phyloP scores from a whole-genome alignment of 2,888 invertebrate species.

The Choristoneura rosaceana region DNA sequence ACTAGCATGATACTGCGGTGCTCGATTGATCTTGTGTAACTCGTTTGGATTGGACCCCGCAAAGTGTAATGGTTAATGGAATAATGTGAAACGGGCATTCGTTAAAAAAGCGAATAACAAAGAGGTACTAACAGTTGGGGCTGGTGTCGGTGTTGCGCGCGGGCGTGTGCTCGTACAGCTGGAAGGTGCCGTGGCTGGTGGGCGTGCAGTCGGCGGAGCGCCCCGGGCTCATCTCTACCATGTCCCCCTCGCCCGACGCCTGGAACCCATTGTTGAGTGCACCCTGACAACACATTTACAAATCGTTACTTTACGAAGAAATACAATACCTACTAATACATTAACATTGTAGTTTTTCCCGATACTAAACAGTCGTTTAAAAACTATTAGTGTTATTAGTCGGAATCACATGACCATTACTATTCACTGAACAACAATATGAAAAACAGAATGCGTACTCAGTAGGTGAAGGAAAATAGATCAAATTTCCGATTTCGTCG shows the following conservation, averaged over 20 bases:
- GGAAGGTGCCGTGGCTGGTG: constrained; percentile 78
- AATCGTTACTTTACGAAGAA: background rate
- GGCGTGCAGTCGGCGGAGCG: constrained; percentile 68
- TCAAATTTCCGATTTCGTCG: background rate
- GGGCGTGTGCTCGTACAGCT: constrained; percentile 72
- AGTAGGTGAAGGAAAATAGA: background rate
- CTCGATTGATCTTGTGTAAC: no score
- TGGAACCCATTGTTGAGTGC: constrained; percentile 59
- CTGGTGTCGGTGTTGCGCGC: constrained; percentile 60
- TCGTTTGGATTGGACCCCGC: no score
- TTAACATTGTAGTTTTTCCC: background rate
- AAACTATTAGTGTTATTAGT: background rate
- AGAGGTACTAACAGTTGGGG: constrained; percentile 65
- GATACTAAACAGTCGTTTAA: background rate
- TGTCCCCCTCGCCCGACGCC: constrained; percentile 66
- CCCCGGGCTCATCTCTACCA: constrained; percentile 69
- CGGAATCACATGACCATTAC: background rate
- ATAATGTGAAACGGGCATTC: no score
- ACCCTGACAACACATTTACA: constrained; percentile 53
- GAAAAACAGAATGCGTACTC: background rate
- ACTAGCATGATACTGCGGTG: no score
- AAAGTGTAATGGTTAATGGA: no score
- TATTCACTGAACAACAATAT: background rate
- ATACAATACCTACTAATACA: background rate
- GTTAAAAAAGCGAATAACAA: background rate